phyloP scores from a whole-genome alignment of 1,140 invertebrate species.

The Sarcophaga bullata region DNA sequence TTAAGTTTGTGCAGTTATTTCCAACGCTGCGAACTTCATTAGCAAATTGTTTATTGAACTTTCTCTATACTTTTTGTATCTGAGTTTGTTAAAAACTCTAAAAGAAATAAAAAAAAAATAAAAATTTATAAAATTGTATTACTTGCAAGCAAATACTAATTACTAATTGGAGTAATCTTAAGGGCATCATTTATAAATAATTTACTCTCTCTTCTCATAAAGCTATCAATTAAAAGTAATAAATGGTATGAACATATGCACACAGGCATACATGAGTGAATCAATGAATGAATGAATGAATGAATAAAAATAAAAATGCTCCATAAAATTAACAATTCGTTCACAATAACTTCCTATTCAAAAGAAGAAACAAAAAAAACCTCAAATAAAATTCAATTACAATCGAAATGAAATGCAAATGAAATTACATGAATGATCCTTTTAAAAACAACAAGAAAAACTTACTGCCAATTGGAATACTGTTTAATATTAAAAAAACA shows the following conservation, averaged over 20 bases:
- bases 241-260: background rate
- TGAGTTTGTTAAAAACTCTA: too few relatives aligned
- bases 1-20: too few relatives aligned
- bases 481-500: background rate
- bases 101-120: too few relatives aligned
- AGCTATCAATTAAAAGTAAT: conserved; percentile 14
- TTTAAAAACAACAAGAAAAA: too few relatives aligned
- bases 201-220: background rate
- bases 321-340: background rate
- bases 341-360: background rate
- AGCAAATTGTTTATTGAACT: too few relatives aligned
- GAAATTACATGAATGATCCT: too few relatives aligned
- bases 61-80: too few relatives aligned
- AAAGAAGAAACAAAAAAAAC: background rate
- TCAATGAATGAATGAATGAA: background rate
- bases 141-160: too few relatives aligned
- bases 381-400: background rate
- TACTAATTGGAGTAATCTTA: background rate
- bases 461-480: background rate
- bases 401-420: background rate
- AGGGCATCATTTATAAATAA: conserved; percentile 14
- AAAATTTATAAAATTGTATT: too few relatives aligned
- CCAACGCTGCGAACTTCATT: too few relatives aligned
- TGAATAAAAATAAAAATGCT: background rate
- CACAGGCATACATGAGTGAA: too few relatives aligned